These are phyloP conservation scores for Aporophyla nigra DNA, from an alignment of 2,888 invertebrate species.

Conservation along the genomic window DNA sequence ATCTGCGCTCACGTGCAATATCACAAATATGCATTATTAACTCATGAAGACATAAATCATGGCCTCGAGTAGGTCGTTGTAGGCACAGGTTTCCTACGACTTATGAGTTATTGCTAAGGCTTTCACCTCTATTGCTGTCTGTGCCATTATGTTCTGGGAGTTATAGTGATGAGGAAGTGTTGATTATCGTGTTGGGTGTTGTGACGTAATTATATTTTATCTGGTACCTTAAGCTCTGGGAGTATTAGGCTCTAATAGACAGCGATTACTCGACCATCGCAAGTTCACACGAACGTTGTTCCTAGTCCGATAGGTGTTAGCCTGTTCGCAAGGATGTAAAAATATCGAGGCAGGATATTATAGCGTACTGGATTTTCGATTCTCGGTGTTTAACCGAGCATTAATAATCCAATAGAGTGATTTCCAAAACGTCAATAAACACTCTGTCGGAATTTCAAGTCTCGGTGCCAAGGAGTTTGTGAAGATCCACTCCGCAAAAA, in stretches of 20 bases:
- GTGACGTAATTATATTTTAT: constrained; percentile 10
- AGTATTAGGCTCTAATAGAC: background rate
- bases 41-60: constrained; percentile 50
- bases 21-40: constrained; percentile 38
- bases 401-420: too few species aligned
- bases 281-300: too few species aligned
- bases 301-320: background rate
- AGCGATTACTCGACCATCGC: background rate
- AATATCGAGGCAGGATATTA: too few species aligned
- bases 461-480: too few species aligned
- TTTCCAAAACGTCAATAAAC: too few species aligned
- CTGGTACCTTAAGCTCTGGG: background rate
- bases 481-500: too few species aligned
- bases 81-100: constrained; percentile 38
- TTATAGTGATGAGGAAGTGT: constrained; percentile 35
- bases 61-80: constrained; percentile 40
- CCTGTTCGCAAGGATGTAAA: too few species aligned
- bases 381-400: too few species aligned
- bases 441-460: too few species aligned
- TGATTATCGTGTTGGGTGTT: constrained; percentile 26
- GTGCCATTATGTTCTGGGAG: constrained; percentile 22
- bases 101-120: constrained; percentile 38
- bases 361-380: too few species aligned
- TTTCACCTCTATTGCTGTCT: constrained; percentile 39
- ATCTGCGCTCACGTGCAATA: constrained; percentile 19